Conservation (phyloP, 2,797 vertebrate genomes). For the Oceanodroma leucorhoa region DNA sequence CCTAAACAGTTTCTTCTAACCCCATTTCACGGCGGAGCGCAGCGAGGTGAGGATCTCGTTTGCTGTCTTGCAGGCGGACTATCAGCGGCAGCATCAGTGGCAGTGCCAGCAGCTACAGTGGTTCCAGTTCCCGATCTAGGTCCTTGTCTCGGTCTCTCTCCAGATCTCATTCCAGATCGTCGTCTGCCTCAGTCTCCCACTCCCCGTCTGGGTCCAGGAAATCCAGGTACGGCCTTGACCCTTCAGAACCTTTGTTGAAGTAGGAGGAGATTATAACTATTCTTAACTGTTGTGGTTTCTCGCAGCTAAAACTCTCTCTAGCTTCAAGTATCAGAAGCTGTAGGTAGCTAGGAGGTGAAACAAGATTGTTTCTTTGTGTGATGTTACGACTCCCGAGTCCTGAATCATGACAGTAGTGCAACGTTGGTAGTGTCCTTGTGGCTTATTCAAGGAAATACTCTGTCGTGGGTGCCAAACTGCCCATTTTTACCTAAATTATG, state of each 20-base stretch:
- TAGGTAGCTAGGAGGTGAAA: background rate
- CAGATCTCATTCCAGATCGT: conserved; percentile 67
- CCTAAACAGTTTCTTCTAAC: background rate
- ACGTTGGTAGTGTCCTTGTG: background rate
- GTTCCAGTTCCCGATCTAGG: conserved; percentile 92
- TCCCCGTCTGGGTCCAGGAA: conserved; percentile 83
- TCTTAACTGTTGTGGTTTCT: background rate
- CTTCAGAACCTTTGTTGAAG: background rate
- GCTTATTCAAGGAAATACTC: background rate
- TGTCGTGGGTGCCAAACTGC: background rate
- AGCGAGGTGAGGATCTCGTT: background rate
- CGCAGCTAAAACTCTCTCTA: accelerated
- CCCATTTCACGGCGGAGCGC: accelerated
- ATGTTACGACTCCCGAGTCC: background rate
- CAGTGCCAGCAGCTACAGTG: conserved; percentile 91
- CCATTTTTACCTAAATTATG: background rate
- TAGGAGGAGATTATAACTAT: background rate
- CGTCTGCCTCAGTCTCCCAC: conserved; percentile 81
- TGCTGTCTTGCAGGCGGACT: conserved; percentile 80
- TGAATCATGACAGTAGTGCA: background rate
- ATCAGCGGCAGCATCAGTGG: conserved; percentile 89
- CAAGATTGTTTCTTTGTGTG: background rate
- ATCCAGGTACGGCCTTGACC: conserved; percentile 59
- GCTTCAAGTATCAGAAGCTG: background rate
- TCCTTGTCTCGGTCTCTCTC: conserved; percentile 71